phyloP scores from a whole-genome alignment of 2,888 invertebrate species.

The Pachymerium ferrugineum region DNA sequence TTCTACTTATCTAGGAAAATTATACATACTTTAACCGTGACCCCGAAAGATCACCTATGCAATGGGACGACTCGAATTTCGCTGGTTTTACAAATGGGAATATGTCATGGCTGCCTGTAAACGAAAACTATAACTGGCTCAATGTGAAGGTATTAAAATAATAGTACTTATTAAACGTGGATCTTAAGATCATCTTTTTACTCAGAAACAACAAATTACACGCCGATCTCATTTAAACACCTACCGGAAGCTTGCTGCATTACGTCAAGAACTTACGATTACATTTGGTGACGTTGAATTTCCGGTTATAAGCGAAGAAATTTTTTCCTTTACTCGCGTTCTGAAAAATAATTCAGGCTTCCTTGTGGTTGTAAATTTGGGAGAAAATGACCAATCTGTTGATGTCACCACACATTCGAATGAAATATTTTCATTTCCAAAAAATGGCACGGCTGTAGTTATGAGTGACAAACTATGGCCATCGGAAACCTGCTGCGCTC shows the following conservation, averaged over 20 bases:
- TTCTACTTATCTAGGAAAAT: not conserved
- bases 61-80: slow-evolving; percentile 61
- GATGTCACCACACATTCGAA: slow-evolving; percentile 2
- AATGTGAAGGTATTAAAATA: not conserved
- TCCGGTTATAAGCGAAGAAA: not conserved
- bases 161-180: not conserved
- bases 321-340: slow-evolving; percentile 37
- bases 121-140: slow-evolving; percentile 54
- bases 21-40: not conserved
- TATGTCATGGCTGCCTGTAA: slow-evolving; percentile 63
- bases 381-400: slow-evolving; percentile 43
- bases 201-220: slow-evolving; percentile 36
- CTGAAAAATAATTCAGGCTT: slow-evolving; percentile 53
- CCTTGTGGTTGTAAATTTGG: slow-evolving; percentile 65
- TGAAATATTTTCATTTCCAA: not conserved
- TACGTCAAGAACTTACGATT: slow-evolving; percentile 37
- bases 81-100: slow-evolving; percentile 47
- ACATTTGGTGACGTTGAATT: slow-evolving; percentile 35
- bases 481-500: not conserved
- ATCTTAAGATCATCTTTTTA: not conserved
- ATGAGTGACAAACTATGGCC: not conserved
- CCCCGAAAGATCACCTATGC: slow-evolving; percentile 66
- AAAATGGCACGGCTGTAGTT: not conserved
- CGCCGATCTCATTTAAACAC: slow-evolving; percentile 38
- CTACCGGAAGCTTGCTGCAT: slow-evolving; percentile 36